Evolutionary conservation across 2,113 vertebrate species (phyloP), one percentile per base, ranked within the genome.

Genomic region (Dryoscopus gambensis): DNA sequence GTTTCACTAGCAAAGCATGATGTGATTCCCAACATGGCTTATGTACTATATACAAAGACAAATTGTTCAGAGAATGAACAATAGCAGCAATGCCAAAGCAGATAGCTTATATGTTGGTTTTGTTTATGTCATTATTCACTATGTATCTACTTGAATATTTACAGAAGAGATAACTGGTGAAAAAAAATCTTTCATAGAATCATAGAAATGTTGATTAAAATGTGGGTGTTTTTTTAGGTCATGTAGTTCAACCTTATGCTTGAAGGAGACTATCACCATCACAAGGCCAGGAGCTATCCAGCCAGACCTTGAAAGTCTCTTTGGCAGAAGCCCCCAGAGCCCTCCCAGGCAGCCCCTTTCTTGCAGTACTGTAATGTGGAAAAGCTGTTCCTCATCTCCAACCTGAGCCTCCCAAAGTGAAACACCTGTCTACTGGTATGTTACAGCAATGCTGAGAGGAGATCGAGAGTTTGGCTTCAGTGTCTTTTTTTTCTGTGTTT

Each of bases 221-320:
- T n/a, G 13, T 39, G 7, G 21, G 1, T 0, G 0, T 2, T 22
- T 31, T 87, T 33, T 82, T 35, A 86, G 23, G 42, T 59, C 16
- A 9, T 8, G 8, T 59, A 42, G 9, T 42, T 88, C 49, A 82
- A 16, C 17, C 2, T 85, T 2, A 2, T 68, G 20, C 33, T 59
- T 59, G 42, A 78, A 65, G 59, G 5, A 5, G 12, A 31, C 21
- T 44, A 22, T 23, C 22, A 40, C 10, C 4, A 6, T 1, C 10
- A 22, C 15, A 17, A 71, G 30, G 4, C 17, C 31, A 91, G 7
- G 10, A 10, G 64, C 39, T 55, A 8, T 46, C 35, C 67, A 79
- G 25, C 2, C 22, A 46, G 16, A 31, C 19, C 21, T 10, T 53
- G 11, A 79, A 70, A 88, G 9, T 17, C 10, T 53, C 37, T 40